Evolutionary conservation across 2,113 vertebrate species (phyloP).

Genomic region (Pedionomus torquatus): DNA sequence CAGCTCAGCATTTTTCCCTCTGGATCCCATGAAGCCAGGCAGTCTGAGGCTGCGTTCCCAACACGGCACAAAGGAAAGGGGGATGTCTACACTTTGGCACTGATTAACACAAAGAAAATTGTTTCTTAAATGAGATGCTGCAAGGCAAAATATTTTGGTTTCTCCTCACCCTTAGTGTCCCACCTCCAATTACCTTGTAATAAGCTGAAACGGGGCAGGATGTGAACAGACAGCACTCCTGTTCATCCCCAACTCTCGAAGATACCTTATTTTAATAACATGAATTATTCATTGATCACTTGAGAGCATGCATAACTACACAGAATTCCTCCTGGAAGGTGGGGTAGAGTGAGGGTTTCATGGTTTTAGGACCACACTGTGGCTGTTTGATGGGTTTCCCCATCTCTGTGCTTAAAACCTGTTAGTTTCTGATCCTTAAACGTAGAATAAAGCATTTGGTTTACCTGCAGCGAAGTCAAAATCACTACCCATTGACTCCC

Average conservation of each 20-base stretch:
- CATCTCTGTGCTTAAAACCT: not conserved
- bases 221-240: not conserved
- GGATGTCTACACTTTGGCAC: not conserved
- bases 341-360: not conserved
- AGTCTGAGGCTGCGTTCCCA: not conserved
- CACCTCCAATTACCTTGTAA: not conserved
- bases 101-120: not conserved
- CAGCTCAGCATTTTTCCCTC: not conserved
- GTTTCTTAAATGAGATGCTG: not conserved
- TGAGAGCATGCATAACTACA: not conserved
- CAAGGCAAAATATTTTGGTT: not conserved
- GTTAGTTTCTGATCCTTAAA: not conserved
- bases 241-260: not conserved
- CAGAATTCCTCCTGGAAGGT: not conserved
- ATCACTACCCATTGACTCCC: not conserved
- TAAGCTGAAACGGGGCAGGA: not conserved
- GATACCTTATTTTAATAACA: not conserved
- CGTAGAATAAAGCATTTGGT: not conserved
- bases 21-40: not conserved
- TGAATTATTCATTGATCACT: not conserved
- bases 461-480: not conserved
- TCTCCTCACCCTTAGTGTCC: not conserved
- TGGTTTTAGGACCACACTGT: not conserved
- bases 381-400: not conserved
- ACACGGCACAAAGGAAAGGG: fast-evolving